Percentiles rank a stretch among this genome's conserved stretches.
Conservation (phyloP, 2,797 vertebrate species). For the Eutrigla gurnardus region DNA sequence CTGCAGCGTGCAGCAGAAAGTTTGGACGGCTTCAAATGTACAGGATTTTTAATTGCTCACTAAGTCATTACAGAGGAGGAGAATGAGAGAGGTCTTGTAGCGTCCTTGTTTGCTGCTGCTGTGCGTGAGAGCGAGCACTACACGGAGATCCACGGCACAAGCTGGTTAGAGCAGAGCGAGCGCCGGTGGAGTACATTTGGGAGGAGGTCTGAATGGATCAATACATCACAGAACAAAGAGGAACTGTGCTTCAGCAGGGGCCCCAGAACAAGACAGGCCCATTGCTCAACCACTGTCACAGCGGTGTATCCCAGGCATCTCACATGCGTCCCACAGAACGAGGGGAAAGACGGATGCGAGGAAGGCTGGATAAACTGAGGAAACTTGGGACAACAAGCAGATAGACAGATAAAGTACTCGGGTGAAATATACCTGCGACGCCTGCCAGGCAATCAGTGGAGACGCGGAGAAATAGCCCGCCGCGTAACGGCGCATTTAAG, state of each 20-base stretch:
- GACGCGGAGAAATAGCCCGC: not conserved
- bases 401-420: constrained; percentile 38
- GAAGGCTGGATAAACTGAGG: constrained; percentile 50
- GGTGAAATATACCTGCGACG: not conserved
- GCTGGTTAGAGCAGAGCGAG: constrained; percentile 59
- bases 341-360: constrained; percentile 60
- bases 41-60: constrained; percentile 11
- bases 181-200: constrained; percentile 62
- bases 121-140: constrained; percentile 36
- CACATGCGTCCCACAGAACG: constrained; percentile 66
- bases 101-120: constrained; percentile 18
- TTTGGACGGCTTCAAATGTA: not conserved
- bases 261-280: constrained; percentile 71
- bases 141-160: constrained; percentile 48
- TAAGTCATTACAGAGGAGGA: constrained; percentile 1
- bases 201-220: constrained; percentile 74
- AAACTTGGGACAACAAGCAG: constrained; percentile 39
- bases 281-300: constrained; percentile 78
- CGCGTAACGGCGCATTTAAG: not conserved
- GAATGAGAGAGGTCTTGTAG: not conserved
- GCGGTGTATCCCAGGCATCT: constrained; percentile 69
- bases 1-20: not conserved
- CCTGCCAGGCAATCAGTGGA: not conserved
- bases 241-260: constrained; percentile 74
- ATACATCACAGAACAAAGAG: constrained; percentile 80